A percentile compares a stretch with the other conserved stretches of the same genome.
phyloP scores from a whole-genome alignment of 2,797 vertebrate genomes.

The Alauda arvensis region DNA sequence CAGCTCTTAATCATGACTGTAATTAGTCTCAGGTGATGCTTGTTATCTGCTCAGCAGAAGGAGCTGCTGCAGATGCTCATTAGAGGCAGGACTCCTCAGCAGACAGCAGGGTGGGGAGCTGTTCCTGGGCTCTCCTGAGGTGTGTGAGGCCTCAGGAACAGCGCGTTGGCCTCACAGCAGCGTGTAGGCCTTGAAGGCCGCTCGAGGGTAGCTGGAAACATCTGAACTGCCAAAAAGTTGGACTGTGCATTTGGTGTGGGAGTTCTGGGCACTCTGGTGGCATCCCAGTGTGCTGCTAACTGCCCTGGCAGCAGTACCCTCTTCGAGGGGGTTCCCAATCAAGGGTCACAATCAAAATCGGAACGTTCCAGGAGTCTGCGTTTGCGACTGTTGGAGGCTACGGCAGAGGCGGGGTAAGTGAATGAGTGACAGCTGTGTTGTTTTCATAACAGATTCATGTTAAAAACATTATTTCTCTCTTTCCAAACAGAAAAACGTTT shows the following conservation, averaged over 20 bases:
- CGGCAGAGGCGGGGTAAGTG: not conserved
- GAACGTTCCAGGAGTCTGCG: not conserved
- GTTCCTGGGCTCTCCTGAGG: not conserved
- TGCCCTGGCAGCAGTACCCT: not conserved
- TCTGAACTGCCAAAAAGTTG: not conserved
- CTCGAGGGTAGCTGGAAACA: not conserved
- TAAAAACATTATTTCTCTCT: not conserved
- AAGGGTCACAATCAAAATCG: not conserved
- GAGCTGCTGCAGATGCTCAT: not conserved
- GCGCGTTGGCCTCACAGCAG: not conserved
- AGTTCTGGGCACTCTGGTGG: not conserved
- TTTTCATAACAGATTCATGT: not conserved
- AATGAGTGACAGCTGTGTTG: not conserved
- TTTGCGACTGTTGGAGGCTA: not conserved
- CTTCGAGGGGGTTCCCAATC: not conserved
- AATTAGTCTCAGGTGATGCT: constrained; percentile 1
- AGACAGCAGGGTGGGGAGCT: not conserved
- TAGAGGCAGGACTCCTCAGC: not conserved
- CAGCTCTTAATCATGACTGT: constrained; percentile 13
- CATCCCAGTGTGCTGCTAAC: not conserved
- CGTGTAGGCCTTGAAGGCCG: not conserved
- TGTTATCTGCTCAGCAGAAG: not conserved
- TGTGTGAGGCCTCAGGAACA: not conserved
- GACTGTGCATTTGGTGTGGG: not conserved
- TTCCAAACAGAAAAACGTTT: not conserved